phyloP scores from a whole-genome alignment of 2,797 vertebrate species.

The Catamblyrhynchus diadema region DNA sequence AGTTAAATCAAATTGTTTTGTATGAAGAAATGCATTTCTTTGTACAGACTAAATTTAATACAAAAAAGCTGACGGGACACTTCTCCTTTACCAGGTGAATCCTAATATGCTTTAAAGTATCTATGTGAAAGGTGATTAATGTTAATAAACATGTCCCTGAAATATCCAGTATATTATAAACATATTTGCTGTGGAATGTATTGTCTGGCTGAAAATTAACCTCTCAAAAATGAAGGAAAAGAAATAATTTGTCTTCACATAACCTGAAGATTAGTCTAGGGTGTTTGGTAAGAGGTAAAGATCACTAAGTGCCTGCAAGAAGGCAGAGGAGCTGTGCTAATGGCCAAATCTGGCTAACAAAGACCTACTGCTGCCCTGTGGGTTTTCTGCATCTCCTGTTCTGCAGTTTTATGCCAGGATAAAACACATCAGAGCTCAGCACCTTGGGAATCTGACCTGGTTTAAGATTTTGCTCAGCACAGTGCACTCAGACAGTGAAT shows the following conservation, averaged over 20 bases:
- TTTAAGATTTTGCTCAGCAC: constrained; percentile 33
- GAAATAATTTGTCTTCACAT: background rate
- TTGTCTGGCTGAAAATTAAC: constrained; percentile 5
- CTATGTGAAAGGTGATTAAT: background rate
- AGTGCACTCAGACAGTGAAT: background rate
- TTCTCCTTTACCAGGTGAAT: background rate
- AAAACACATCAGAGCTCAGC: background rate
- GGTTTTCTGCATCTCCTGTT: background rate
- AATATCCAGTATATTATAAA: background rate
- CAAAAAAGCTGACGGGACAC: background rate
- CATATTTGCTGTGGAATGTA: background rate
- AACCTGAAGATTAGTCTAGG: background rate
- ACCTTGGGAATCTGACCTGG: constrained; percentile 11
- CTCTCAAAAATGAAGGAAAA: background rate
- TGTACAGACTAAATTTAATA: background rate
- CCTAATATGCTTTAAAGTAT: background rate
- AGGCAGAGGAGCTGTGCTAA: background rate
- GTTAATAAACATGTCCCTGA: background rate
- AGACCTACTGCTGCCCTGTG: background rate
- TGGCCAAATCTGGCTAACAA: background rate
- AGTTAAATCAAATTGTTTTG: background rate
- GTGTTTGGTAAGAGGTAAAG: background rate
- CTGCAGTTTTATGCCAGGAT: background rate
- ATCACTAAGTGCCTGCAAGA: background rate
- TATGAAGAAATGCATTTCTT: background rate